Evolutionary conservation across 2,888 invertebrate genomes (phyloP), one percentile per base, ranked within the genome.

Genomic region (Trissonchulus sp.): DNA sequence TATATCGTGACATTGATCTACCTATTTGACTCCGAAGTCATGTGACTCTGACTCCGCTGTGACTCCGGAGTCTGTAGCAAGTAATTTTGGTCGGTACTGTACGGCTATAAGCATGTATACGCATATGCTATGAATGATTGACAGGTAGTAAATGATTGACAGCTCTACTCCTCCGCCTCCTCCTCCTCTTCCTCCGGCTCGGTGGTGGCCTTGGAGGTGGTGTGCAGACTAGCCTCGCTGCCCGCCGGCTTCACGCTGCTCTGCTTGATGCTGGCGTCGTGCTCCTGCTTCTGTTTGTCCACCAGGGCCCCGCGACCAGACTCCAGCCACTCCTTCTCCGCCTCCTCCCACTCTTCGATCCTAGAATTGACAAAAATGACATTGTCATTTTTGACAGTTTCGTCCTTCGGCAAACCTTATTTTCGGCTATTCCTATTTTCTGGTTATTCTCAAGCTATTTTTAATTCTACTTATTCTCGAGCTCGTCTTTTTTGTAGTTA

Each of bases 341-440:
- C 74, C 73, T 74, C 74, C 33, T 72, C 71, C 74, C 74, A 74
- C 34, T 74, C 74, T 72, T 74, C 74, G 65, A 74, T 73, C 74
- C 74, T 74, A 30, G 34, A 74, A 36, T 34, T 8, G 35, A 3
- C 35, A 65, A 65, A 65, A 65, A 28, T 33, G n/a, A 60, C 18
- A n/a, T 23, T 60, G 60, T 23, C 18, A 60, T 60, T 18, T 60
- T 60, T 60, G 60, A 23, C 18, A 60, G n/a, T n/a, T 23, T n/a
- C n/a, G n/a, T 60, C 60, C 18, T 60, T 60, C n/a, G 18, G n/a
- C n/a, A n/a, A 23, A 23, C 60, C n/a, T 60, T 60, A 60, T 60
- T 60, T 60, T 18, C 18, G 18, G 60, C n/a, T 60, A n/a, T 23
- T 60, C n/a, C n/a, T n/a, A n/a, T n/a, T n/a, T n/a, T n/a, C n/a